These are phyloP conservation scores for Epistrophe eligans DNA, from an alignment of 2,888 invertebrate species.

Conservation along the genomic window DNA sequence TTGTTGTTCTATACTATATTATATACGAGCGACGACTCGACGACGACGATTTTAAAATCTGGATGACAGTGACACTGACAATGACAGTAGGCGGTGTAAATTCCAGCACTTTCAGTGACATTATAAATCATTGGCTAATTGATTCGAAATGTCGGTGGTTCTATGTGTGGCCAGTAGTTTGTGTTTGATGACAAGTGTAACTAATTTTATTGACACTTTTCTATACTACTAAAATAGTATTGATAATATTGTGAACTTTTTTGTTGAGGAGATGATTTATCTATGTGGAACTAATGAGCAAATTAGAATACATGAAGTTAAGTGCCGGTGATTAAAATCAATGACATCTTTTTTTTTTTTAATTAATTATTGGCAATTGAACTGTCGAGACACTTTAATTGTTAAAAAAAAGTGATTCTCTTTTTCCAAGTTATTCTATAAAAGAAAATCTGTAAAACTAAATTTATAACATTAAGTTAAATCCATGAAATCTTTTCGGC, in stretches of 20 bases:
- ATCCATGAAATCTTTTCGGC: no score
- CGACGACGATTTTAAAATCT: constrained; percentile 47
- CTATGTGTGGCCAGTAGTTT: constrained; percentile 30
- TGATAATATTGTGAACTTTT: neutral
- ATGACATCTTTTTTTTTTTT: constrained; percentile 31
- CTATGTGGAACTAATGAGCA: constrained; percentile 50
- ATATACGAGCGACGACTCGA: neutral
- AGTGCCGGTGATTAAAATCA: constrained; percentile 44
- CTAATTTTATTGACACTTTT: constrained; percentile 64
- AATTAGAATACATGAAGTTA: constrained; percentile 65
- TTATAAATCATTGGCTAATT: constrained; percentile 60
- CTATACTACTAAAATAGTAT: neutral
- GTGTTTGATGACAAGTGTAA: constrained; percentile 62
- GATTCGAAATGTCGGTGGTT: constrained; percentile 39
- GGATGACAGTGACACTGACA: constrained; percentile 55
- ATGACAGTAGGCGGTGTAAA: constrained; percentile 50
- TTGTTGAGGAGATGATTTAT: constrained; percentile 59
- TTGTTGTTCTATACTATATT: constrained; percentile 5
- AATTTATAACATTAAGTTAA: no score
- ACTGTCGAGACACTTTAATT: constrained; percentile 23
- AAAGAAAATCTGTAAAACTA: neutral
- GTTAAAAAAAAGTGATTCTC: neutral
- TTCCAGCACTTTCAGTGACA: constrained; percentile 66
- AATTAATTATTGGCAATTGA: constrained; percentile 50
- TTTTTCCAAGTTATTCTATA: neutral